Evolutionary conservation across 92 coral and sea anemone species (phyloP).

Genomic region (Heliopora coerulea): DNA sequence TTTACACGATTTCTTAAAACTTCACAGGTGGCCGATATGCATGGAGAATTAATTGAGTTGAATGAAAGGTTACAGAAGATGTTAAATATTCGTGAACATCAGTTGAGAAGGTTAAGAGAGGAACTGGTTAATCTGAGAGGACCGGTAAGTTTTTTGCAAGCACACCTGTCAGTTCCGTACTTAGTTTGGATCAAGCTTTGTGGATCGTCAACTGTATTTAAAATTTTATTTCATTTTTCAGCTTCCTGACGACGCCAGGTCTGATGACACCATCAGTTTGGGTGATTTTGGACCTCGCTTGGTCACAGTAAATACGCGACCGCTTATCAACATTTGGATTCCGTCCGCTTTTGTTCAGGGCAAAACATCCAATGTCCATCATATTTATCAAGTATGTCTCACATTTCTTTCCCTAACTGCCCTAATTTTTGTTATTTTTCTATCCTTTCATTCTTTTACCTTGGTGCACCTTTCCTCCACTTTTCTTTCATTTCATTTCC

Average conservation of each 20-base stretch:
- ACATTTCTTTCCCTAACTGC: neutral
- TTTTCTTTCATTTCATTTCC: neutral
- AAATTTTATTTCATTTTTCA: conserved; percentile 22
- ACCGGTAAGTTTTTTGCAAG: conserved; percentile 60
- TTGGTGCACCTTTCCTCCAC: neutral
- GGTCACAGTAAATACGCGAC: conserved; percentile 68
- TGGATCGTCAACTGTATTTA: no score
- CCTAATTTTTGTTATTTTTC: neutral
- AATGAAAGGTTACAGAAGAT: conserved; percentile 87
- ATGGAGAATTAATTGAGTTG: conserved; percentile 91
- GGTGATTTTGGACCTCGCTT: conserved; percentile 67
- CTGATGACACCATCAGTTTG: conserved; percentile 55
- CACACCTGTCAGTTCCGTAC: neutral
- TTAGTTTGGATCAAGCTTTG: neutral
- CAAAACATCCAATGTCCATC: conserved; percentile 70
- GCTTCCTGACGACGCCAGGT: conserved; percentile 72
- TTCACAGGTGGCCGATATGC: conserved; percentile 97
- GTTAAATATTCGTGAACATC: conserved; percentile 63
- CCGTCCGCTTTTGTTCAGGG: conserved; percentile 92
- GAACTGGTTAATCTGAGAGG: conserved; percentile 87
- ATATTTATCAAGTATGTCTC: conserved; percentile 79
- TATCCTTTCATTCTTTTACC: neutral
- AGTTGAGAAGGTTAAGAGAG: conserved; percentile 74
- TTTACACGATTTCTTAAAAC: no score
- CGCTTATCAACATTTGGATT: conserved; percentile 92